A percentile compares a stretch with the other conserved stretches of the same genome.
Conservation (phyloP, 1,140 invertebrate genomes). For the Macrobrachium rosenbergii region DNA sequence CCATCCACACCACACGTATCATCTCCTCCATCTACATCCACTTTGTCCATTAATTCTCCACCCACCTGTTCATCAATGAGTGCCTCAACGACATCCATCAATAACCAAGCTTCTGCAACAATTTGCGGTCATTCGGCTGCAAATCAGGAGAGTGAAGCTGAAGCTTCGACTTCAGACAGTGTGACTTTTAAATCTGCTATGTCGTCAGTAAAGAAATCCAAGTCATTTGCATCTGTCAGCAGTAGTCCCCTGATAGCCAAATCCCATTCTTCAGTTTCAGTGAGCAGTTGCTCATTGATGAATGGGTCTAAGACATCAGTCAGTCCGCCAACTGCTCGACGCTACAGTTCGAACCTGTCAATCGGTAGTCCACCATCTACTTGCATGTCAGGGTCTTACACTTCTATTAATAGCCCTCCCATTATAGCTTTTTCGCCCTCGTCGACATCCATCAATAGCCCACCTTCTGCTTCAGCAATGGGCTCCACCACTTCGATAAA, state of each 20-base stretch:
- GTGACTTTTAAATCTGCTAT: neutral
- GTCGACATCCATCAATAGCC: slow-evolving; percentile 48
- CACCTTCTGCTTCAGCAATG: slow-evolving; percentile 52
- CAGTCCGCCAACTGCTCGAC: slow-evolving; percentile 14
- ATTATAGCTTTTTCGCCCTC: slow-evolving; percentile 53
- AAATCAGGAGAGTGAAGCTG: neutral
- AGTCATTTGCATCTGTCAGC: slow-evolving; percentile 27
- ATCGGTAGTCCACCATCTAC: slow-evolving; percentile 40
- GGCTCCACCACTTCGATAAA: slow-evolving; percentile 56
- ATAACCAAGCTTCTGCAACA: slow-evolving; percentile 41
- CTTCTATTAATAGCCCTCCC: slow-evolving; percentile 50
- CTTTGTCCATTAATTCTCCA: slow-evolving; percentile 49
- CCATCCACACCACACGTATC: slow-evolving; percentile 58
- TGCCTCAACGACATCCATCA: slow-evolving; percentile 23
- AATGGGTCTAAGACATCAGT: slow-evolving; percentile 10
- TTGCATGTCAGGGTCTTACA: slow-evolving; percentile 34
- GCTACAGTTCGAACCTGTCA: slow-evolving; percentile 27
- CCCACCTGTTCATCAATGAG: slow-evolving; percentile 31
- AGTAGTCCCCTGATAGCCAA: neutral
- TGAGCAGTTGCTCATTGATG: slow-evolving; percentile 5
- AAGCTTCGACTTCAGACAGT: slow-evolving; percentile 30
- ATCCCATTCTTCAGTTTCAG: neutral
- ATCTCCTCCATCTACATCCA: slow-evolving; percentile 55
- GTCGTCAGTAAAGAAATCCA: slow-evolving; percentile 4
- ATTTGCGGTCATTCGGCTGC: slow-evolving; percentile 40